Evolutionary conservation across 2,888 invertebrate species (phyloP).

Genomic region (Eustalomyia histrio): DNA sequence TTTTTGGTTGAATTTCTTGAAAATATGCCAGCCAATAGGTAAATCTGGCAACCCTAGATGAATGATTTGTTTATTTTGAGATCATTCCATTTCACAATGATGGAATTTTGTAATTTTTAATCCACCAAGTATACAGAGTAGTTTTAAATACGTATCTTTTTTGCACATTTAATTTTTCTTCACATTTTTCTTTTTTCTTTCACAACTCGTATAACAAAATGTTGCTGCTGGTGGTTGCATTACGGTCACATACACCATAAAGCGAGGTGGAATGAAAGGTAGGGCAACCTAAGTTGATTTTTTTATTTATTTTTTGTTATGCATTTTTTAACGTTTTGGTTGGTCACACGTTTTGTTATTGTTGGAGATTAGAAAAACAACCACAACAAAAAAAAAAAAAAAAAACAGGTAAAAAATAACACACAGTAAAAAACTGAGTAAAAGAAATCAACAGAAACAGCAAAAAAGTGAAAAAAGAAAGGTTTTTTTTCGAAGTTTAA

Average conservation of each 20-base stretch:
- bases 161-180: slow-evolving; percentile 33
- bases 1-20: too few relatives aligned
- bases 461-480: slow-evolving; percentile 15
- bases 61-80: slow-evolving; percentile 3
- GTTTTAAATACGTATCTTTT: too few relatives aligned
- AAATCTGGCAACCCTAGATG: background rate
- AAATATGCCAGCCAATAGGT: background rate
- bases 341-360: slow-evolving; percentile 39
- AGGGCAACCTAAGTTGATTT: slow-evolving; percentile 31
- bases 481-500: slow-evolving; percentile 12
- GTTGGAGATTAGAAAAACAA: slow-evolving; percentile 26
- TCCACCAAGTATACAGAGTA: background rate
- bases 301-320: too few relatives aligned
- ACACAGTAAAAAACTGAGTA: slow-evolving; percentile 1
- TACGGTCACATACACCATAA: slow-evolving; percentile 22
- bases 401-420: slow-evolving; percentile 43
- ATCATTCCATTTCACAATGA: background rate
- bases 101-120: slow-evolving; percentile 1
- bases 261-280: slow-evolving; percentile 31
- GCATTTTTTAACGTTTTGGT: slow-evolving; percentile 37
- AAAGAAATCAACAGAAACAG: background rate
- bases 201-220: slow-evolving; percentile 28
- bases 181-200: slow-evolving; percentile 21
- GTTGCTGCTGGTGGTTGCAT: slow-evolving; percentile 25
- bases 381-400: slow-evolving; percentile 8